Evolutionary conservation across 2,888 invertebrate genomes (phyloP).

Genomic region (Tholera decimalis): DNA sequence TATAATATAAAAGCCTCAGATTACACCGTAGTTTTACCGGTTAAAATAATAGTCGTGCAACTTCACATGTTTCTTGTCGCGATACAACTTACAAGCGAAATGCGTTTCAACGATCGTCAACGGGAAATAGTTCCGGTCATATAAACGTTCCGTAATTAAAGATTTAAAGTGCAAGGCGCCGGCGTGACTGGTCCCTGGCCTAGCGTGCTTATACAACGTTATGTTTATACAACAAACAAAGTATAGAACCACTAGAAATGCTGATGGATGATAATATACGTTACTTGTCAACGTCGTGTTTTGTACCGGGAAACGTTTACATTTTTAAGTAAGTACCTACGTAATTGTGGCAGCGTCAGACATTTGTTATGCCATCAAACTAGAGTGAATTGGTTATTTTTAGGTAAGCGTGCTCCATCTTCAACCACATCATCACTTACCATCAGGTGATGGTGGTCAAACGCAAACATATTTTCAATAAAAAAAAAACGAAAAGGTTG

Average conservation of each 20-base stretch:
- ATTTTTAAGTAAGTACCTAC: conserved; percentile 32
- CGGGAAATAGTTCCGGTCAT: conserved; percentile 55
- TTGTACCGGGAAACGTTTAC: conserved; percentile 30
- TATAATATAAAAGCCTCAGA: no score
- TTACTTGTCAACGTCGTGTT: conserved; percentile 51
- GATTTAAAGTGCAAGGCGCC: conserved; percentile 74
- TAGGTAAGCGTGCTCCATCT: no score
- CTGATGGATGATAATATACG: conserved; percentile 45
- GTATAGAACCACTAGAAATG: conserved; percentile 48
- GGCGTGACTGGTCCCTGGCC: conserved; percentile 54
- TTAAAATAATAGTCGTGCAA: neutral
- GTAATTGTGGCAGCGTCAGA: conserved; percentile 17
- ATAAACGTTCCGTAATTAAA: conserved; percentile 77
- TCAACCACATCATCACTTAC: no score
- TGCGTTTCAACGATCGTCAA: conserved; percentile 21
- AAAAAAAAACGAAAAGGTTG: conserved; percentile 25
- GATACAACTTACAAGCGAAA: conserved; percentile 10
- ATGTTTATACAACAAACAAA: conserved; percentile 61
- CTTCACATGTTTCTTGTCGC: conserved; percentile 9
- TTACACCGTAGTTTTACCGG: neutral
- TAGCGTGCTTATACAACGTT: conserved; percentile 58
- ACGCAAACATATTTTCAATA: no score
- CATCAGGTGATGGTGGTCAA: no score
- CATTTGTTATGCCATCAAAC: conserved; percentile 30
- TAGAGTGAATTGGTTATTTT: no score